A percentile compares a stretch with the other conserved stretches of the same genome.
Conservation (phyloP, 2,888 invertebrate species). For the Calameuta idolon region DNA sequence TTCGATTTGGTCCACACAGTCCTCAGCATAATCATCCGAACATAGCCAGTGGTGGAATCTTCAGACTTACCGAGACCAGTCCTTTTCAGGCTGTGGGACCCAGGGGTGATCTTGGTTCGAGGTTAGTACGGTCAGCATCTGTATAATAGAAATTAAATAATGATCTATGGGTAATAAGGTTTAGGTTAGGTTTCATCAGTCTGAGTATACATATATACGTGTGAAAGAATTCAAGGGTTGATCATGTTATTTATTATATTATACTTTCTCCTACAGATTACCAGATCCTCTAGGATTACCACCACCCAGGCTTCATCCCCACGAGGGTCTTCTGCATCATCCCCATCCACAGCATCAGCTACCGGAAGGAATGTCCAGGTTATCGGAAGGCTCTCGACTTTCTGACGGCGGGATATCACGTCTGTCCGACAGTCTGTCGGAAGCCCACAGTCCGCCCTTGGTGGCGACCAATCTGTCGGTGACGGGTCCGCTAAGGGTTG, state of each 20-base stretch:
- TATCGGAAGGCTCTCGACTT: conserved; percentile 62
- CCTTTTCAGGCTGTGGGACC: conserved; percentile 65
- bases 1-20: conserved; percentile 62
- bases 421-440: conserved; percentile 62
- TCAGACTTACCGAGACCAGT: conserved; percentile 64
- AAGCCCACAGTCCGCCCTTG: conserved; percentile 64
- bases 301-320: conserved; percentile 59
- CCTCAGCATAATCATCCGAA: conserved; percentile 63
- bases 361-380: conserved; percentile 60
- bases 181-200: not conserved
- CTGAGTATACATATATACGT: not conserved
- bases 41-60: conserved; percentile 59
- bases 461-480: conserved; percentile 64
- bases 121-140: conserved; percentile 40
- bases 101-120: conserved; percentile 62
- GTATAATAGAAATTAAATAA: not conserved
- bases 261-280: conserved; percentile 45
- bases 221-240: not conserved
- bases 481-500: conserved; percentile 62
- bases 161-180: not conserved
- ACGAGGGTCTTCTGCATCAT: conserved; percentile 61
- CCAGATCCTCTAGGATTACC: conserved; percentile 61
- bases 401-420: conserved; percentile 64
- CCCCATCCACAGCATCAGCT: conserved; percentile 50
- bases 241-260: not conserved